Conservation (phyloP, 1,140 invertebrate genomes). For the Ceratina japonica region DNA sequence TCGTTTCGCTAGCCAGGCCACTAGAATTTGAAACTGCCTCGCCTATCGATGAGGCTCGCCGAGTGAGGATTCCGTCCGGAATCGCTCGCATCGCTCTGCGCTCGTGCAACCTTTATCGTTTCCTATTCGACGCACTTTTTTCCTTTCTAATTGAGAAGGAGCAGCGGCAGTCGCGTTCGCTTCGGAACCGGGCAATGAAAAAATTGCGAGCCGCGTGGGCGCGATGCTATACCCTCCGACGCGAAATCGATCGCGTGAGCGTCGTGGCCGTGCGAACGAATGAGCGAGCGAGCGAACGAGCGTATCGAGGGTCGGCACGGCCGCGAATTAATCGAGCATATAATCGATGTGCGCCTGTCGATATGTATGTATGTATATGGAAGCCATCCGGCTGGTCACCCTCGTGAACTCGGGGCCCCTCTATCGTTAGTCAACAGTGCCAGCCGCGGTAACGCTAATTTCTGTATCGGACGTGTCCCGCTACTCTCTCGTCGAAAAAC, state of each 20-base stretch:
- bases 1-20: conserved; percentile 44
- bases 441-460: conserved; percentile 71
- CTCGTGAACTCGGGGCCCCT: conserved; percentile 59
- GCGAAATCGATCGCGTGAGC: conserved; percentile 64
- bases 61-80: conserved; percentile 37
- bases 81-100: conserved; percentile 37
- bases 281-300: conserved; percentile 61
- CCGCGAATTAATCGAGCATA: conserved; percentile 78
- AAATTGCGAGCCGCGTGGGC: conserved; percentile 27
- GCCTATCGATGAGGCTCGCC: conserved; percentile 38
- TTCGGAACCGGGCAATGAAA: neutral
- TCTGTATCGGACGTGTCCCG: conserved; percentile 61
- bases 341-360: conserved; percentile 76
- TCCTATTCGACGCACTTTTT: neutral
- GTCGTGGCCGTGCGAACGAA: conserved; percentile 51
- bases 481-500: conserved; percentile 55
- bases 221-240: conserved; percentile 28
- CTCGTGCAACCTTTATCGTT: neutral
- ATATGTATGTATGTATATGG: conserved; percentile 62
- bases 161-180: neutral
- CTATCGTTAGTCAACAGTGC: conserved; percentile 70
- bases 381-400: conserved; percentile 65
- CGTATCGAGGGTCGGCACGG: conserved; percentile 64
- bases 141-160: neutral
- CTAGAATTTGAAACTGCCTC: conserved; percentile 46